Base-by-base conservation (phyloP, 92 coral and sea anemone species). In the Pocillopora meandrina region DNA sequence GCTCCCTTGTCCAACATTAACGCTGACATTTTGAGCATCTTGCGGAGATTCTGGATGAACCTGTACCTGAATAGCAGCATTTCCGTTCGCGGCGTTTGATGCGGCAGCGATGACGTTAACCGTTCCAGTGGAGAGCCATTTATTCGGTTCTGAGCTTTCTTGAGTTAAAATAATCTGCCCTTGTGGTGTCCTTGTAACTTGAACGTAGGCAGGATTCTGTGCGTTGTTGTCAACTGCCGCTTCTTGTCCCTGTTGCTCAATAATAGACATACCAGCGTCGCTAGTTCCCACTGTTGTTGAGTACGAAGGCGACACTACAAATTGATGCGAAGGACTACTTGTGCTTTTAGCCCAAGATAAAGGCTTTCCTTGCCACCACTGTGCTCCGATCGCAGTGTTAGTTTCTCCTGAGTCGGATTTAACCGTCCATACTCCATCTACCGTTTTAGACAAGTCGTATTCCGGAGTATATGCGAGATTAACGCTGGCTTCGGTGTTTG, bases 321-420 rank as follows among this genome's bases (percentile, higher is more conserved):
- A 90, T 71, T 91, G 79, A 42, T 79, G 88, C n/a, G 87, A 86
- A 36, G 87, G 81, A 85, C 84, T 87, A 18, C 84, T 86, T 12
- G 85, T 85, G 58, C 93, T 72, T 75, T 91, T 82, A 10, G 90
- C 77, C 99, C 99, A 97, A 18, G 74, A 87, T 6, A 89, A 76
- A 42, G 92, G 84, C 76, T 93, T 89, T 26, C 89, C 90, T 60
- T 92, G 97, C 99, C 99, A 97, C 98, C 98, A 95, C 65, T 75
- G 95, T n/a, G 80, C 64, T 0, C 79, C 80, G 64, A 71, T 76
- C 19, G 89, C 68, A 3, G 75, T 88, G 75, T 76, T 74, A 55
- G 90, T 81, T 12, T 90, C 94, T 56, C 88, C 80, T 19, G 85
- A 70, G 63, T 93, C 87, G 47, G 95, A 86, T 80, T 95, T 96